Conservation (phyloP, 2,888 invertebrate genomes). For the Petrolisthes cinctipes region DNA sequence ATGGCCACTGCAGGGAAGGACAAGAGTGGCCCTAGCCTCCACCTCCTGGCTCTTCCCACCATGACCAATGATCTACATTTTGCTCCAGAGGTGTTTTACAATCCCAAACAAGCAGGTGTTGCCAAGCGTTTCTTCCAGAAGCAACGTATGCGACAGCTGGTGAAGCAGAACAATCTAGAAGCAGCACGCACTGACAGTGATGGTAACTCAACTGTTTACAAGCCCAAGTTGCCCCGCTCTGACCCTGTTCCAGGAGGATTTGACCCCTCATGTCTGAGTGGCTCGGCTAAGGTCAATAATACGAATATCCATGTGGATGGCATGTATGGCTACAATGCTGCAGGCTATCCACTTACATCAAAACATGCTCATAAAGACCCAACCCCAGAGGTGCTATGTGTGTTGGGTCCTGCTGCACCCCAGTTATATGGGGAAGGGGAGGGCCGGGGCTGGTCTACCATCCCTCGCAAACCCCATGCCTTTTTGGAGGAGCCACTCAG, state of each 20-base stretch:
- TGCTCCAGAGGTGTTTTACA: conserved; percentile 87
- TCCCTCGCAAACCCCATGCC: conserved; percentile 45
- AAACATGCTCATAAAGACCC: conserved; percentile 61
- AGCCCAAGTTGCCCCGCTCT: conserved; percentile 51
- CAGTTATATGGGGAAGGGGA: conserved; percentile 16
- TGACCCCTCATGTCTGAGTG: conserved; percentile 59
- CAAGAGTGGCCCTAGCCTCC: conserved; percentile 54
- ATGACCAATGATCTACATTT: conserved; percentile 58
- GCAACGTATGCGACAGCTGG: conserved; percentile 71
- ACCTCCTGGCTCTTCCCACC: conserved; percentile 54
- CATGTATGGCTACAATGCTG: conserved; percentile 38
- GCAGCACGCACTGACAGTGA: conserved; percentile 62
- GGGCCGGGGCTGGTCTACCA: conserved; percentile 52
- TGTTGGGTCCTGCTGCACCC: conserved; percentile 58
- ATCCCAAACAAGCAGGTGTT: conserved; percentile 92
- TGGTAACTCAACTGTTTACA: conserved; percentile 64
- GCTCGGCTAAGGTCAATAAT: conserved; percentile 64
- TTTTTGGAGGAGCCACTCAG: conserved; percentile 45
- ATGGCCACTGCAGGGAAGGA: conserved; percentile 53
- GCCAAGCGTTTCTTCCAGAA: conserved; percentile 93
- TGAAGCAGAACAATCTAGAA: conserved; percentile 64
- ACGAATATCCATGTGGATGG: conserved; percentile 64
- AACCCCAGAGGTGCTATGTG: conserved; percentile 62
- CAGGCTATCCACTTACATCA: conserved; percentile 26
- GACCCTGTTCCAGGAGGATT: conserved; percentile 47